Evolutionary conservation across 2,888 invertebrate genomes (phyloP).

Genomic region (Tryphoninae sp.): DNA sequence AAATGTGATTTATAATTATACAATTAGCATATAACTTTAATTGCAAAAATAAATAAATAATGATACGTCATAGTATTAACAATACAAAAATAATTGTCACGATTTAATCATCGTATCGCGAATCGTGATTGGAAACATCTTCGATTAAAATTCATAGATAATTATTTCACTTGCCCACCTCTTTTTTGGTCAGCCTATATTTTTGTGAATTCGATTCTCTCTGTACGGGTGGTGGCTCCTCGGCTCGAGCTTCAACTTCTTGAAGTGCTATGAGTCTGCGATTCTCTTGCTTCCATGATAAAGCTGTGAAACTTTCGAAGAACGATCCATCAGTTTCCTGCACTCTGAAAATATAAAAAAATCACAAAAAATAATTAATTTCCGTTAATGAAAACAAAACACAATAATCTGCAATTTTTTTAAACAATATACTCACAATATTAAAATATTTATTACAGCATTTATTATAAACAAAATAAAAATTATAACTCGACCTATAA

Average conservation of each 20-base stretch:
- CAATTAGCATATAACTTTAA: too few species aligned
- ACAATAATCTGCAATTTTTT: too few species aligned
- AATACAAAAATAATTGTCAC: too few species aligned
- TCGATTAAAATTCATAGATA: not conserved
- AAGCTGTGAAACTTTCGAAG: constrained; percentile 96
- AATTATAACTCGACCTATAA: too few species aligned
- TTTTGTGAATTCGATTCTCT: constrained; percentile 79
- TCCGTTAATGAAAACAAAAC: not conserved
- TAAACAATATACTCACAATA: too few species aligned
- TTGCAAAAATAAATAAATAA: too few species aligned
- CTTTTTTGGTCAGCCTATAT: constrained; percentile 73
- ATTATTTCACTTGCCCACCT: constrained; percentile 64
- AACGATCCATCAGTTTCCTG: constrained; percentile 97
- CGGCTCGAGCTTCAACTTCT: constrained; percentile 87
- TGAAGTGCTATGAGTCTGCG: constrained; percentile 90
- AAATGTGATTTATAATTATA: too few species aligned
- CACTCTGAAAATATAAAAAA: constrained; percentile 85
- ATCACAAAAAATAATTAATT: not conserved
- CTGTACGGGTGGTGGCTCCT: constrained; percentile 82
- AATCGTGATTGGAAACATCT: not conserved
- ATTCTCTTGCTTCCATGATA: constrained; percentile 96
- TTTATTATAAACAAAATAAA: too few species aligned
- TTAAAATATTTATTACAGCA: too few species aligned
- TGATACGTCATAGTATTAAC: too few species aligned
- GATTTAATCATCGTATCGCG: too few species aligned